phyloP scores from a whole-genome alignment of 2,797 vertebrate species.

The Gallirallus australis region DNA sequence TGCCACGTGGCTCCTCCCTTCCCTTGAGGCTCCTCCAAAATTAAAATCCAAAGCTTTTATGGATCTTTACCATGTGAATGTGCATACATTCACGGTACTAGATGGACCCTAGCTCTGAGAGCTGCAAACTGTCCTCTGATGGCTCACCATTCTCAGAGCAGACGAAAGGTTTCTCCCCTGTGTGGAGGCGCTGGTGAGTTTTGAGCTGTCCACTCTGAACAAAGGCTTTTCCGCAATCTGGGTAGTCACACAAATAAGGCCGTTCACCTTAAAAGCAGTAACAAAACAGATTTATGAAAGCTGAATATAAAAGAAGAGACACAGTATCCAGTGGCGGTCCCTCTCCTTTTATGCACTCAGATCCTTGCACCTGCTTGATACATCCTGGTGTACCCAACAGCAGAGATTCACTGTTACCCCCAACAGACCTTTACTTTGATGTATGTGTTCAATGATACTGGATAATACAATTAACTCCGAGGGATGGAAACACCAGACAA shows the following conservation, averaged over 20 bases:
- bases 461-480: background rate
- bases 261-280: constrained; percentile 87
- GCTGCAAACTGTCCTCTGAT: background rate
- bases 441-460: background rate
- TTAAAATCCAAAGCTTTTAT: background rate
- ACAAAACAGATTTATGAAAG: background rate
- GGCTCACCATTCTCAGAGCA: constrained; percentile 94
- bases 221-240: constrained; percentile 96
- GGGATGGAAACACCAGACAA: too few species aligned
- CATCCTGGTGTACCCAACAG: background rate
- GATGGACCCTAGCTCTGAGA: background rate
- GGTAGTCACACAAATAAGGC: constrained; percentile 96
- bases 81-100: background rate
- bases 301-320: background rate
- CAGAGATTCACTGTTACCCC: background rate
- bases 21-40: background rate
- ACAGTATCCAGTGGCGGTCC: background rate
- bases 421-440: background rate
- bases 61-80: fast-evolving
- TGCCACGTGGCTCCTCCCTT: background rate
- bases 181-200: constrained; percentile 98
- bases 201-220: constrained; percentile 98
- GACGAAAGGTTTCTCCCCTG: constrained; percentile 97
- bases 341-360: background rate
- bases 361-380: background rate